Evolutionary conservation across 2,113 vertebrate genomes (phyloP).

Genomic region (Sylvietta virens): DNA sequence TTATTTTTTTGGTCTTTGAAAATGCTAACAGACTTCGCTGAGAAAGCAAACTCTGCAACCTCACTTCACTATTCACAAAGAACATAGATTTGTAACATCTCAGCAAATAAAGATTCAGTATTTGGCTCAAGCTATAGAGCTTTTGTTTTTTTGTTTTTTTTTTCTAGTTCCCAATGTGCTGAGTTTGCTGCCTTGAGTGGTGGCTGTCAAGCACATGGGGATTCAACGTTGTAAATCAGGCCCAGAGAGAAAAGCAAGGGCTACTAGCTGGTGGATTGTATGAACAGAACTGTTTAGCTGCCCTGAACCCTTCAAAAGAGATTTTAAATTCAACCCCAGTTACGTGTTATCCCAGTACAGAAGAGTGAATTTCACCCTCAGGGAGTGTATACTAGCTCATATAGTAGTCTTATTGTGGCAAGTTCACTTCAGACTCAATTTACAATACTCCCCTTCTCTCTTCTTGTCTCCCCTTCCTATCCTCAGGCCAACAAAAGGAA

Average conservation of each 20-base stretch:
- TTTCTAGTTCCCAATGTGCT: background rate
- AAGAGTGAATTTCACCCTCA: constrained; percentile 39
- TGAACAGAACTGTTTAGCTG: background rate
- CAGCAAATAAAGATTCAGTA: background rate
- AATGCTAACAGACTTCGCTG: background rate
- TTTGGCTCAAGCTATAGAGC: background rate
- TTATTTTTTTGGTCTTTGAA: background rate
- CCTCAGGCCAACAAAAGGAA: constrained; percentile 22
- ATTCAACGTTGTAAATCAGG: background rate
- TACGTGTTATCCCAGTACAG: background rate
- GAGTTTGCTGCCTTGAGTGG: background rate
- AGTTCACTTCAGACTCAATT: constrained; percentile 23
- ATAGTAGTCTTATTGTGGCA: constrained; percentile 31
- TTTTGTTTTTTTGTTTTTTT: background rate
- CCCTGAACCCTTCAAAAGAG: background rate
- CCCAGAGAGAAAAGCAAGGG: background rate
- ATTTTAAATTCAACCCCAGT: background rate
- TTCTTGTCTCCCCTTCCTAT: constrained; percentile 32
- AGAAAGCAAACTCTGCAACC: background rate
- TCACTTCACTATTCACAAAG: background rate
- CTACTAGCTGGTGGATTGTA: background rate
- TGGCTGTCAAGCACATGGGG: background rate
- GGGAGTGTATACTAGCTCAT: background rate
- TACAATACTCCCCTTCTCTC: constrained; percentile 8
- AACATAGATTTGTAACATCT: background rate